Percentiles rank a stretch among this genome's conserved stretches.
Conservation (phyloP, 2,888 invertebrate genomes). For the Furcula furcula region DNA sequence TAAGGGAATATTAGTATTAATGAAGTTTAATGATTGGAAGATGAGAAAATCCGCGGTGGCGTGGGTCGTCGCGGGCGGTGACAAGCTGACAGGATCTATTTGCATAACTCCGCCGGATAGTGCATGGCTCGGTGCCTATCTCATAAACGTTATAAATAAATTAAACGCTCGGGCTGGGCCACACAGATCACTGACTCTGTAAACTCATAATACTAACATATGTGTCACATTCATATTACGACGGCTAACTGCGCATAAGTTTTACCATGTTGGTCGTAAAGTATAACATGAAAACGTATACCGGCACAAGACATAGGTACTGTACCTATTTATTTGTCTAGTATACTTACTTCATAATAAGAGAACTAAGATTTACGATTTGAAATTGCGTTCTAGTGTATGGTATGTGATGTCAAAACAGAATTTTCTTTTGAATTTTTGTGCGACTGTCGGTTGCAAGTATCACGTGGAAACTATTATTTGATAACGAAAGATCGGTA, state of each 20-base stretch:
- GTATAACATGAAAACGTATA: conserved; percentile 6
- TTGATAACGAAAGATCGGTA: too few species aligned
- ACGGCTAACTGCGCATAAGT: conserved; percentile 15
- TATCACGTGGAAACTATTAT: too few species aligned
- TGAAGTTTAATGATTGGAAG: conserved; percentile 22
- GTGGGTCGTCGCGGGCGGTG: conserved; percentile 28
- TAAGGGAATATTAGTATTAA: too few species aligned
- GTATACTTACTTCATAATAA: too few species aligned
- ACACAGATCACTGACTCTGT: conserved; percentile 36
- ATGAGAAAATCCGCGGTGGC: conserved; percentile 39
- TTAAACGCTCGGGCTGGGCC: conserved; percentile 28
- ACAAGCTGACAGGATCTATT: conserved; percentile 47
- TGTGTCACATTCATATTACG: conserved; percentile 22
- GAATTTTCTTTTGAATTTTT: too few species aligned
- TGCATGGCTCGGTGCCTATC: conserved; percentile 36
- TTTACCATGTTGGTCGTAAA: conserved; percentile 16
- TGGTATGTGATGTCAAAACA: too few species aligned
- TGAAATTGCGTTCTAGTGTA: too few species aligned
- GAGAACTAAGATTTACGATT: too few species aligned
- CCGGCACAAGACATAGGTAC: too few species aligned
- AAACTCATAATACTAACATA: conserved; percentile 24
- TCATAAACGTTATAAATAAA: conserved; percentile 38
- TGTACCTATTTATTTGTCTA: too few species aligned
- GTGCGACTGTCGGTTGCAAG: too few species aligned
- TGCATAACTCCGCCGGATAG: conserved; percentile 40